Evolutionary conservation across 2,797 vertebrate genomes (phyloP).

Genomic region (Anomalospiza imberbis): DNA sequence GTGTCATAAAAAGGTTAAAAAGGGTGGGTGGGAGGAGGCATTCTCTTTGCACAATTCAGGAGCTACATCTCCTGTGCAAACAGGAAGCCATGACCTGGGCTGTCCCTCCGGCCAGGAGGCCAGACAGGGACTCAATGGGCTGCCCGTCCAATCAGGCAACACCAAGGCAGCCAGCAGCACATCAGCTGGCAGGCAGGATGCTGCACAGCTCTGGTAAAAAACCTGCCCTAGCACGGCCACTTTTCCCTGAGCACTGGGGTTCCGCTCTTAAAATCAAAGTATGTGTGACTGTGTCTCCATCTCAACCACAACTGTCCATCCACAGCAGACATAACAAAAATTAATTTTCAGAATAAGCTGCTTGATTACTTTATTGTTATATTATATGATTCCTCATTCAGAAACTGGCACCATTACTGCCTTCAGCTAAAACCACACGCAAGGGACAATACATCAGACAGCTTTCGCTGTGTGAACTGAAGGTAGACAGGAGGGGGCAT

Average conservation of each 20-base stretch:
- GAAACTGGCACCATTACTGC: background rate
- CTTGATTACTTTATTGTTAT: background rate
- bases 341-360: background rate
- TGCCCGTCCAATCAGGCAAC: background rate
- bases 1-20: background rate
- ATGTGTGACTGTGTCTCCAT: fast-evolving
- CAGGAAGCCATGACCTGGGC: background rate
- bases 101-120: background rate
- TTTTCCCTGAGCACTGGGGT: background rate
- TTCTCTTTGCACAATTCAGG: background rate
- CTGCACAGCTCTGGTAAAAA: background rate
- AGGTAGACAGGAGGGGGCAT: background rate
- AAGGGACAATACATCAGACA: background rate
- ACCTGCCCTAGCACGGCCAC: background rate
- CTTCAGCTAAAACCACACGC: background rate
- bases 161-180: fast-evolving
- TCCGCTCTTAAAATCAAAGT: background rate
- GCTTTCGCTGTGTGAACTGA: background rate
- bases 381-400: background rate
- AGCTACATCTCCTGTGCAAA: background rate
- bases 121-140: background rate
- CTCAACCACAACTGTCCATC: background rate
- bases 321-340: background rate
- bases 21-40: background rate
- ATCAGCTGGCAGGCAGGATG: background rate